These are phyloP conservation scores for Lasioglossum morio DNA, from an alignment of 2,888 invertebrate genomes.

Conservation along the genomic window DNA sequence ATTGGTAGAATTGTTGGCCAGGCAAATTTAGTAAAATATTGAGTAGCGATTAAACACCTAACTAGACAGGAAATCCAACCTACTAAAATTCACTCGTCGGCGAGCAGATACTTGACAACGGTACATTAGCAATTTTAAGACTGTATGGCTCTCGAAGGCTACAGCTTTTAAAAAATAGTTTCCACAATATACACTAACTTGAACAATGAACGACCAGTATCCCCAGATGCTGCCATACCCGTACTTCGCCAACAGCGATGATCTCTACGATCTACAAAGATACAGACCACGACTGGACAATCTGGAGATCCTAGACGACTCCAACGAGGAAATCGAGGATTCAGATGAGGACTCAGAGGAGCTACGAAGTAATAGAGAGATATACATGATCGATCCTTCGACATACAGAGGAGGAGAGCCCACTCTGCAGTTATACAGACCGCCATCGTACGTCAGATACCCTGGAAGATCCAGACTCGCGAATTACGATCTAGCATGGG, in stretches of 20 bases:
- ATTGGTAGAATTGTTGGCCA: not conserved
- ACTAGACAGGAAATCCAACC: not conserved
- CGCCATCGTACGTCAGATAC: not conserved
- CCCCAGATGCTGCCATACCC: not conserved
- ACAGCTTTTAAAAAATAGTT: not conserved
- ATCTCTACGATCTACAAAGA: not conserved
- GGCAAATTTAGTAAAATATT: too few species aligned
- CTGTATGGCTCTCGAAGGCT: not conserved
- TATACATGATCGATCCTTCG: conserved; percentile 68
- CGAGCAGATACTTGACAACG: too few species aligned
- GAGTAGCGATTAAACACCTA: too few species aligned
- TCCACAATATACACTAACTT: not conserved
- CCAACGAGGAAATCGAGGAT: conserved; percentile 9
- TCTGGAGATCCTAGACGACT: conserved; percentile 7
- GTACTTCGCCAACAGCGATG: not conserved
- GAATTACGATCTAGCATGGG: not conserved
- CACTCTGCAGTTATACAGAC: conserved; percentile 34
- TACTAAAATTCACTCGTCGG: too few species aligned
- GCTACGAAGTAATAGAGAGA: conserved; percentile 14
- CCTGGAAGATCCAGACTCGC: not conserved
- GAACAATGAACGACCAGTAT: not conserved
- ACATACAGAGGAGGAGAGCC: conserved; percentile 60
- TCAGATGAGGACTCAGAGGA: conserved; percentile 11
- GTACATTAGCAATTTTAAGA: not conserved
- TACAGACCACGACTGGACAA: not conserved